Conservation (phyloP, 2,888 invertebrate species). For the Plutella xylostella region DNA sequence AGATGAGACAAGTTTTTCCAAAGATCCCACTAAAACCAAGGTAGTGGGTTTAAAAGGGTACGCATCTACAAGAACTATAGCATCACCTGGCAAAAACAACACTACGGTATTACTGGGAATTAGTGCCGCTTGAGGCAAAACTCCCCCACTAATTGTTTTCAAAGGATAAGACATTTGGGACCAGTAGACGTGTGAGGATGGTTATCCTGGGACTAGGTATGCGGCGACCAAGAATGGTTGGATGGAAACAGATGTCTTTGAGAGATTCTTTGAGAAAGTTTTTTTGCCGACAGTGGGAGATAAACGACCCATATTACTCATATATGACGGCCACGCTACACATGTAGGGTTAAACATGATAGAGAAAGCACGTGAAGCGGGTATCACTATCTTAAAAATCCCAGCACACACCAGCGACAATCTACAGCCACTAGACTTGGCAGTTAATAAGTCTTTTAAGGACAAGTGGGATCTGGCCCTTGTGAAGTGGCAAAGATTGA, state of each 20-base stretch:
- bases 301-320: conserved; percentile 15
- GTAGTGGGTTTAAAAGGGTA: conserved; percentile 19
- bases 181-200: conserved; percentile 21
- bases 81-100: conserved; percentile 21
- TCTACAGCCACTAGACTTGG: conserved; percentile 4
- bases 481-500: conserved; percentile 2
- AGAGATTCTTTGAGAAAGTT: conserved; percentile 20
- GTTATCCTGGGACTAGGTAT: conserved; percentile 20
- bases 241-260: conserved; percentile 10
- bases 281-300: conserved; percentile 14
- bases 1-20: conserved; percentile 20
- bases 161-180: conserved; percentile 26
- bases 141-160: conserved; percentile 22
- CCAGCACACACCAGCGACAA: not conserved
- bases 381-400: conserved; percentile 5
- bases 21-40: conserved; percentile 21
- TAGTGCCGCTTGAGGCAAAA: conserved; percentile 22
- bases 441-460: conserved; percentile 2
- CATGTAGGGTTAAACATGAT: conserved; percentile 4
- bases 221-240: conserved; percentile 15
- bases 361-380: conserved; percentile 5
- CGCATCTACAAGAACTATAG: conserved; percentile 18
- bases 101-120: conserved; percentile 20
- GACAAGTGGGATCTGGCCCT: not conserved
- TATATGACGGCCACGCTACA: conserved; percentile 14